Evolutionary conservation across 2,888 invertebrate genomes (phyloP), one percentile per base, ranked within the genome.

Genomic region (Margaritifera margaritifera): DNA sequence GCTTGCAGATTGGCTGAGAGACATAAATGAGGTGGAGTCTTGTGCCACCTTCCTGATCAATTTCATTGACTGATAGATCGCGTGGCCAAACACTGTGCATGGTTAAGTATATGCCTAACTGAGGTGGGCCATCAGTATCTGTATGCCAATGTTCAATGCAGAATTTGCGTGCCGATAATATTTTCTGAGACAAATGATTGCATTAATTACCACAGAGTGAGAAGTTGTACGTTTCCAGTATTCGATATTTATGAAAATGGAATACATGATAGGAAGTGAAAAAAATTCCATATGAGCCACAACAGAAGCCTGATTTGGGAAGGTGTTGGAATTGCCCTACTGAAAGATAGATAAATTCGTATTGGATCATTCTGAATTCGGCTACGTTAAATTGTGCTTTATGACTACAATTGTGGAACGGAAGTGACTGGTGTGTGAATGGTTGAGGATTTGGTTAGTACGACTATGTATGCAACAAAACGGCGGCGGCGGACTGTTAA

Each of bases 401-500:
- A 69, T 68, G 63, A 68, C 56, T 72, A 68, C 65, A 58, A 65
- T 65, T 58, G 66, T 31, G 51, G n/a, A 63, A 31, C 52, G 54
- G 55, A 55, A 63, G 54, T 63, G 54, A 31, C 50, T 25, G 6
- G 24, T 63, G 24, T 63, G 54, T 63, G 63, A 65, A 85, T 87
- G 86, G 83, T 84, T 72, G 86, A 85, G 66, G 85, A 84, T 62
- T 82, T 85, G 83, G 84, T 85, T 51, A 82, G 84, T 25, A 84
- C 79, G 71, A 98, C 97, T 86, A 98, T 98, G 88, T 98, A 98
- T 91, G 98, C 98, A 86, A 98, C 98, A 86, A 98, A 98, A 92
- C 92, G 98, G 89, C 93, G 98, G 89, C 92, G 98, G 87, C 93
- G 98, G 90, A 98, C 97, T 92, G 97, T 97, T 81, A 98, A 98